A percentile compares a stretch with the other conserved stretches of the same genome.
Conservation (phyloP, 2,113 vertebrate genomes). For the Festucalex cinctus region DNA sequence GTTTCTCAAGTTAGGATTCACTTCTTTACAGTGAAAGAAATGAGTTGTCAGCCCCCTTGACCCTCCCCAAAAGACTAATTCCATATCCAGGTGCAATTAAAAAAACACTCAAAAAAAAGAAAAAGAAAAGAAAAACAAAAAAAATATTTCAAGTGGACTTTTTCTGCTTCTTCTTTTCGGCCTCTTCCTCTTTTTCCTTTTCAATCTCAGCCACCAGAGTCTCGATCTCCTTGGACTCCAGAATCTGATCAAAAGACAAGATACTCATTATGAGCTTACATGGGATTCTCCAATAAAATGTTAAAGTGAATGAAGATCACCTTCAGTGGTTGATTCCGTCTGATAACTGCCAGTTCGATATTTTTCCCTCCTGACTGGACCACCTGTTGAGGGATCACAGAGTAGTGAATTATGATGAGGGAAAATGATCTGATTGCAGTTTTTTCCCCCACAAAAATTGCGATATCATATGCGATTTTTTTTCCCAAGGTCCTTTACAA, state of each 20-base stretch:
- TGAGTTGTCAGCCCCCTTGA: conserved; percentile 13
- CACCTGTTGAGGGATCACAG: conserved; percentile 41
- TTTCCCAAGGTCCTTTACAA: too few species aligned
- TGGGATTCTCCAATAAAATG: background rate
- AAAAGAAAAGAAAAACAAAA: too few species aligned
- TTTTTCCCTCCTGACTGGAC: conserved; percentile 82
- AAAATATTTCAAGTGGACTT: conserved; percentile 65
- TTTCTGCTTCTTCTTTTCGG: conserved; percentile 81
- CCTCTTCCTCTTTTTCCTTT: conserved; percentile 78
- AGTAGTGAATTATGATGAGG: too few species aligned
- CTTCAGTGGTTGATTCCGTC: conserved; percentile 78
- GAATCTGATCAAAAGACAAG: conserved; percentile 63
- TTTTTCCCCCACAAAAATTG: too few species aligned
- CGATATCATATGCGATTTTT: too few species aligned
- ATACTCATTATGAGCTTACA: background rate
- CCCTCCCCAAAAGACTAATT: conserved; percentile 13
- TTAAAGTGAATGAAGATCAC: conserved; percentile 30
- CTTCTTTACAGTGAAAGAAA: conserved; percentile 33
- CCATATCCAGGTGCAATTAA: conserved; percentile 49
- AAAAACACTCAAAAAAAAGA: too few species aligned
- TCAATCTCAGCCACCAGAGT: conserved; percentile 75
- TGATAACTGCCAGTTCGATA: conserved; percentile 76
- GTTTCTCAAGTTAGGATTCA: conserved; percentile 43
- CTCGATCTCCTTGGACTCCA: conserved; percentile 80
- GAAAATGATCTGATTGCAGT: too few species aligned